Conservation (phyloP, 2,888 invertebrate genomes). For the Helleia helle region DNA sequence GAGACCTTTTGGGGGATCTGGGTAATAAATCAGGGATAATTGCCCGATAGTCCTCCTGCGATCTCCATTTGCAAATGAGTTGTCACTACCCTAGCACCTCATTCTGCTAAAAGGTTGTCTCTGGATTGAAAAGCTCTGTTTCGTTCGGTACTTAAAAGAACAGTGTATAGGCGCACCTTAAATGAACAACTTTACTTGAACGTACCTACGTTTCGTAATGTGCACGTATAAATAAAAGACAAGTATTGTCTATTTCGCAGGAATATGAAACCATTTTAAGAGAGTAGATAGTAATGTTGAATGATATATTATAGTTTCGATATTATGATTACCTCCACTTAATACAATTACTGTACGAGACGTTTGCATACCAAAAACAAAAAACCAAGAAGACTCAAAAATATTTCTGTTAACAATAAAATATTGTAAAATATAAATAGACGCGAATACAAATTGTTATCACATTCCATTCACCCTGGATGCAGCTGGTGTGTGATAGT, state of each 20-base stretch:
- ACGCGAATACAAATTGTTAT: not conserved
- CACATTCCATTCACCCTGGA: not conserved
- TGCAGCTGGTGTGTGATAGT: not conserved
- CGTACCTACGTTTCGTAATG: not conserved
- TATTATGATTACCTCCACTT: too few species aligned
- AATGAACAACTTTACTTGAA: not conserved
- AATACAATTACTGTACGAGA: too few species aligned
- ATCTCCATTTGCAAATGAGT: conserved; percentile 4
- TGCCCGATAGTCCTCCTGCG: not conserved
- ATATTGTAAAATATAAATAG: not conserved
- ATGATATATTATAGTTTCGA: too few species aligned
- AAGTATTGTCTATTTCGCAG: too few species aligned
- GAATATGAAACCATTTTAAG: too few species aligned
- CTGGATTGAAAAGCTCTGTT: conserved; percentile 3
- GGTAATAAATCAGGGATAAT: conserved; percentile 4
- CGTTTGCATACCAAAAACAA: too few species aligned
- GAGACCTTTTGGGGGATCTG: conserved; percentile 3
- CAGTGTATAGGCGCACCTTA: not conserved
- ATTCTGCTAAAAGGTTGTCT: conserved; percentile 5
- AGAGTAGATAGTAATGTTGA: too few species aligned
- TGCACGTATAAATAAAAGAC: too few species aligned
- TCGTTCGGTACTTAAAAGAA: not conserved
- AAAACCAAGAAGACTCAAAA: too few species aligned
- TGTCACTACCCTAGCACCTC: conserved; percentile 1
- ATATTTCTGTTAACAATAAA: not conserved